phyloP scores from a whole-genome alignment of 2,888 invertebrate genomes.

The Lasioglossum figueresi region DNA sequence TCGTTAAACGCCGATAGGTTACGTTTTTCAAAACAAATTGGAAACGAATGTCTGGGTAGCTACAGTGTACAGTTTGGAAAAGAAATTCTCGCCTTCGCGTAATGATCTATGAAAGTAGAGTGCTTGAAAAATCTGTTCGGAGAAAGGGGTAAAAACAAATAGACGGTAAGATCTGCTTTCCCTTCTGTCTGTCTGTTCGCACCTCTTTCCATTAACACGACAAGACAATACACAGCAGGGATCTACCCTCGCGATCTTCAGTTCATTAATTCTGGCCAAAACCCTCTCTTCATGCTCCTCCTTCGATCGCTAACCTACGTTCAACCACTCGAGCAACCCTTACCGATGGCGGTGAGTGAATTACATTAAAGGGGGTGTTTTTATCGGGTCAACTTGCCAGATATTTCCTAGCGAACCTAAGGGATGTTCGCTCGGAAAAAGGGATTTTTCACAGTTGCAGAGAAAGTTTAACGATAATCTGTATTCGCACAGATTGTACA shows the following conservation, averaged over 20 bases:
- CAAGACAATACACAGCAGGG: constrained; percentile 67
- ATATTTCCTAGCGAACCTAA: constrained; percentile 57
- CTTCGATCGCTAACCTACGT: constrained; percentile 55
- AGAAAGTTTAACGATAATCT: constrained; percentile 30
- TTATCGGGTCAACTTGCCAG: constrained; percentile 71
- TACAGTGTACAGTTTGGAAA: too few relatives aligned
- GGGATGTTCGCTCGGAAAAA: constrained; percentile 34
- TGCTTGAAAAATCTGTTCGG: background rate
- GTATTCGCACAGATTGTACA: constrained; percentile 20
- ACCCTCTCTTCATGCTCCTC: constrained; percentile 27
- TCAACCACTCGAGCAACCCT: constrained; percentile 34
- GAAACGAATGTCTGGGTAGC: too few relatives aligned
- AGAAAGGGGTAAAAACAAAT: background rate
- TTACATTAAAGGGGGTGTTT: constrained; percentile 74
- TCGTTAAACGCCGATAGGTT: background rate
- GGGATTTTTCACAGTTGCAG: constrained; percentile 24
- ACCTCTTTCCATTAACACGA: constrained; percentile 37
- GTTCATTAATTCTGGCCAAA: constrained; percentile 73
- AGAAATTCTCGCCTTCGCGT: too few relatives aligned
- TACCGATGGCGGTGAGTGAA: constrained; percentile 63
- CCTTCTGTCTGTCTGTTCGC: constrained; percentile 20
- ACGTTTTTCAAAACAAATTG: too few relatives aligned
- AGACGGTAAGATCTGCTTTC: constrained; percentile 20
- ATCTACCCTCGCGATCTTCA: constrained; percentile 68
- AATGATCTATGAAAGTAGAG: constrained; percentile 2